A percentile compares a stretch with the other conserved stretches of the same genome.
Conservation (phyloP, 2,888 invertebrate species). For the Oligia fasciuncula region DNA sequence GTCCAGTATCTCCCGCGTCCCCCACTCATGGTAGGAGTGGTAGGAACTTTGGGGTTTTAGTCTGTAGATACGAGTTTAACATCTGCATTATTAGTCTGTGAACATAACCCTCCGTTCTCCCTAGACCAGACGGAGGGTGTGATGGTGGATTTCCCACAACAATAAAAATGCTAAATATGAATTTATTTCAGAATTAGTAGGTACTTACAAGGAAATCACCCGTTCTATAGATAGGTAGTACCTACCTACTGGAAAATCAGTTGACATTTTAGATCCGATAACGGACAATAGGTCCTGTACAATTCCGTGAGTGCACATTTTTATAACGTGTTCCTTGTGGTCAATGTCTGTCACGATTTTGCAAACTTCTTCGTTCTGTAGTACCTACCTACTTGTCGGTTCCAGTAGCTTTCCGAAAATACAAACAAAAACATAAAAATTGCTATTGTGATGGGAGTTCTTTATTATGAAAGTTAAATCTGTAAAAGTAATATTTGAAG, state of each 20-base stretch:
- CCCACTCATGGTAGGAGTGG: too few relatives aligned
- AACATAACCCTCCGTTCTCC: too few relatives aligned
- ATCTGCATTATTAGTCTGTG: too few relatives aligned
- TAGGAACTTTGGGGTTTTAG: too few relatives aligned
- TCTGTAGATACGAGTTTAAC: too few relatives aligned
- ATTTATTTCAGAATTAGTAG: not conserved
- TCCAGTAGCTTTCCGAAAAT: not conserved
- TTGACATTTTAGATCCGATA: not conserved
- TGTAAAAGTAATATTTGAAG: slow-evolving; percentile 2
- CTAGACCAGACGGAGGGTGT: not conserved
- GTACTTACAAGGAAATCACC: not conserved
- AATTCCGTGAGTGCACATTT: not conserved
- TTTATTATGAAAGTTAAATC: not conserved
- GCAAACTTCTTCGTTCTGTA: not conserved
- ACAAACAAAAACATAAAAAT: not conserved
- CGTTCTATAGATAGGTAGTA: not conserved
- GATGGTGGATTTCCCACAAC: not conserved
- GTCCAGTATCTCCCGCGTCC: too few relatives aligned
- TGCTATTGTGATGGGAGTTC: not conserved
- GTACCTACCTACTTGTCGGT: not conserved
- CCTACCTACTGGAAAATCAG: not conserved
- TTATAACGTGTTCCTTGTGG: not conserved
- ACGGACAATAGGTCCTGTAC: too few relatives aligned
- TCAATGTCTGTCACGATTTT: not conserved
- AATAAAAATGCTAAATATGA: not conserved